A percentile compares a stretch with the other conserved stretches of the same genome.
phyloP scores from a whole-genome alignment of 92 coral and sea anemone genomes.

The Epizoanthus scotinus region DNA sequence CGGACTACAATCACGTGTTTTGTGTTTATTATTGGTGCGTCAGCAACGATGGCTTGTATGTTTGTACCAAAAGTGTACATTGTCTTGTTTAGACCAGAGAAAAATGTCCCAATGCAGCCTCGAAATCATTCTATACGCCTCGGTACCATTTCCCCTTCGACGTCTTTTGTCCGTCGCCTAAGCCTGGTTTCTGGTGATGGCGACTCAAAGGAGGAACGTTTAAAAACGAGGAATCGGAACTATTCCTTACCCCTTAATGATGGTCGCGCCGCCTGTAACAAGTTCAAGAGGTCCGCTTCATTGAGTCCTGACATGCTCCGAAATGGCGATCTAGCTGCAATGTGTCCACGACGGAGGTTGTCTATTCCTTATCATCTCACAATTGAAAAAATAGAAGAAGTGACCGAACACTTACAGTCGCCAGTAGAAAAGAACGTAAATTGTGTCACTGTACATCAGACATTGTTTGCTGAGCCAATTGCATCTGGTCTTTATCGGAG shows the following conservation, averaged over 20 bases:
- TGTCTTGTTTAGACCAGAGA: conserved; percentile 87
- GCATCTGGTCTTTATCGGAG: conserved; percentile 5
- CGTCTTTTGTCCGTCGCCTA: conserved; percentile 64
- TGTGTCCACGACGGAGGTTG: background rate
- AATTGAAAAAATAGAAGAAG: conserved; percentile 6
- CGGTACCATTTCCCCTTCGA: conserved; percentile 73
- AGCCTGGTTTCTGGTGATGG: conserved; percentile 45
- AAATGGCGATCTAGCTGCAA: background rate
- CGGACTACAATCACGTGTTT: conserved; percentile 80
- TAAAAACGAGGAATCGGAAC: conserved; percentile 13
- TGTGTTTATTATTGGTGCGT: conserved; percentile 78
- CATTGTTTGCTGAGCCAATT: background rate
- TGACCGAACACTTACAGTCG: background rate
- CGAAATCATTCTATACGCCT: conserved; percentile 59
- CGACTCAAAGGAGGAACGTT: background rate
- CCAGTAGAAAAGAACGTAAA: background rate
- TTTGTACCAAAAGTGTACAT: conserved; percentile 91
- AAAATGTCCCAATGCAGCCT: conserved; percentile 85
- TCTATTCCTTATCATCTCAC: background rate
- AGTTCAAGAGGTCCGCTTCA: conserved; percentile 43
- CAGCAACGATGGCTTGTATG: conserved; percentile 78
- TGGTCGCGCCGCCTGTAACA: conserved; percentile 21
- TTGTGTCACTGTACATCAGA: background rate
- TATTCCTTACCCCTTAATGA: conserved; percentile 46
- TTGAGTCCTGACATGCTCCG: conserved; percentile 48